Evolutionary conservation across 2,888 invertebrate genomes (phyloP).

Genomic region (Noctua comes): DNA sequence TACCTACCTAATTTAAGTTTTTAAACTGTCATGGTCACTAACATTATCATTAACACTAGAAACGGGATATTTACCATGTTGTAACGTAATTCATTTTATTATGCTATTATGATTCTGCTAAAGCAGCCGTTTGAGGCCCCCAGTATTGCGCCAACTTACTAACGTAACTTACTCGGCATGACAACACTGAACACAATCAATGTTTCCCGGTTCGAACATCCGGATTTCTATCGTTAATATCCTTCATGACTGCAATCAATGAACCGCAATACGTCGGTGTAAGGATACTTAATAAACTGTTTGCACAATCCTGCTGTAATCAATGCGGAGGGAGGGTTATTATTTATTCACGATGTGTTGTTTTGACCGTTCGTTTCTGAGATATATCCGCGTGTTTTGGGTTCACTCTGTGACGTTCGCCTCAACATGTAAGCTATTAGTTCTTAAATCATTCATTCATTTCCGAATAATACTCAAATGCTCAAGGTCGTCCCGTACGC

Average conservation of each 20-base stretch:
- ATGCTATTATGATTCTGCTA: too few relatives aligned
- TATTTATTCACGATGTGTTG: not conserved
- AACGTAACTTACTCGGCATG: slow-evolving; percentile 1
- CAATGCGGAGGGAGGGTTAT: not conserved
- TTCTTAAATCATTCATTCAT: not conserved
- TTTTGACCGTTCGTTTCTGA: not conserved
- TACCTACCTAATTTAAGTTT: too few relatives aligned
- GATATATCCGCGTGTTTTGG: not conserved
- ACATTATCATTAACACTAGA: too few relatives aligned
- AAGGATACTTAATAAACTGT: not conserved
- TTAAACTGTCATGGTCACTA: too few relatives aligned
- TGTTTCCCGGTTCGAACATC: slow-evolving; percentile 26
- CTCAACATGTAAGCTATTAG: not conserved
- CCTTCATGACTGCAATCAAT: slow-evolving; percentile 3
- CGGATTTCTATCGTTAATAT: slow-evolving; percentile 39
- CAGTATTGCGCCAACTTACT: slow-evolving; percentile 1
- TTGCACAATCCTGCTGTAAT: slow-evolving; percentile 9
- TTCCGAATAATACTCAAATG: not conserved
- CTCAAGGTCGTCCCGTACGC: not conserved
- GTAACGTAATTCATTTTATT: too few relatives aligned
- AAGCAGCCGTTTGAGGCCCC: too few relatives aligned
- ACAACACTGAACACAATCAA: not conserved
- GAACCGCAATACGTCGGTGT: not conserved
- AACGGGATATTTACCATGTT: too few relatives aligned
- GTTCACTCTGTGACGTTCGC: not conserved